phyloP scores from a whole-genome alignment of 2,888 invertebrate species.

The Andrena chrysosceles region DNA sequence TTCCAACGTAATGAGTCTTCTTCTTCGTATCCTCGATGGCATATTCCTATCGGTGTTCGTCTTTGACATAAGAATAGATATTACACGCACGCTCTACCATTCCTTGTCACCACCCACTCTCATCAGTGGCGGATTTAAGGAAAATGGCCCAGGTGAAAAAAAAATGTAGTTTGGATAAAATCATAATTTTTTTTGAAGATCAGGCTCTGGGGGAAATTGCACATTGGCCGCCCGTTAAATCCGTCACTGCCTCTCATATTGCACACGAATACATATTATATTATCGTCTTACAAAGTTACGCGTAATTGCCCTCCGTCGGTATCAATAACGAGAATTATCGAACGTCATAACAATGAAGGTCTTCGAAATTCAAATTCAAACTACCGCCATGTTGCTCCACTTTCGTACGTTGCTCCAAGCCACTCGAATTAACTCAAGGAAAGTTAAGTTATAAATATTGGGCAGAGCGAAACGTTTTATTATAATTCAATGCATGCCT shows the following conservation, averaged over 20 bases:
- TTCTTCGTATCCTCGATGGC: slow-evolving; percentile 76
- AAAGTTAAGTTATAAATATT: background rate
- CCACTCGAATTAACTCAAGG: too few relatives aligned
- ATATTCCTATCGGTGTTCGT: slow-evolving; percentile 77
- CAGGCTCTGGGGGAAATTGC: too few relatives aligned
- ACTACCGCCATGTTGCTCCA: background rate
- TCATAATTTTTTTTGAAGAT: too few relatives aligned
- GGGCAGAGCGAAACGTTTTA: background rate
- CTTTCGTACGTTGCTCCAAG: background rate
- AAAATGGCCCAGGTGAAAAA: too few relatives aligned
- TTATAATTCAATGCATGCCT: background rate
- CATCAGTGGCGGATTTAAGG: background rate
- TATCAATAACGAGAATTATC: slow-evolving; percentile 21
- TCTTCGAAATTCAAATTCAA: background rate
- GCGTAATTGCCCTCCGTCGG: background rate
- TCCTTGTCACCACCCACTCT: slow-evolving; percentile 6
- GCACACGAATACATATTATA: background rate
- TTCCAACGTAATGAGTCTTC: slow-evolving; percentile 66
- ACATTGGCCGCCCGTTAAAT: too few relatives aligned
- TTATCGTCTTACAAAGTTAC: background rate
- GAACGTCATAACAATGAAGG: background rate
- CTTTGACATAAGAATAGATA: slow-evolving; percentile 53
- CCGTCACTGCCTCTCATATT: too few relatives aligned
- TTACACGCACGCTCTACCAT: slow-evolving; percentile 1
- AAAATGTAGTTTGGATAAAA: too few relatives aligned